Evolutionary conservation across 2,888 invertebrate genomes (phyloP), one percentile per base, ranked within the genome.

Genomic region (Agrochola circellaris): DNA sequence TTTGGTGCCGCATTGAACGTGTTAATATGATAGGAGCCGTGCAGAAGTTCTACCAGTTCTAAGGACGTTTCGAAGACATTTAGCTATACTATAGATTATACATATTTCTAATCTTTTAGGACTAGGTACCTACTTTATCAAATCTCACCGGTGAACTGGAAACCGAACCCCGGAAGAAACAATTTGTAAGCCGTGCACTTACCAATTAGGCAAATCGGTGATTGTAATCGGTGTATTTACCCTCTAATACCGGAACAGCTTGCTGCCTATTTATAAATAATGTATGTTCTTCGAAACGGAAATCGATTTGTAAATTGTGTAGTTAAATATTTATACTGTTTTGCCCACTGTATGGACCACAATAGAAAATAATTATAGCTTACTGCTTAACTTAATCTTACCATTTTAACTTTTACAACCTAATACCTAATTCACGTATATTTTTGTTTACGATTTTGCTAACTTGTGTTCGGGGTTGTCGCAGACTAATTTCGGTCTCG

Each of bases 301-400:
- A 86, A 83, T 82, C 83, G 86, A 82, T 83, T 86, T 75, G 83
- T 82, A 82, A 86, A 73, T 74, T 74, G 54, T 38, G 23, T 67
- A n/a, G n/a, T 82, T 85, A 73, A 77, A 73, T 85, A 85, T 82
- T 73, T 61, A 68, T 34, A 85, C 69, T 23, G 65, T 74, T 64
- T 71, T 45, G 61, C 26, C 45, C 20, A 62, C 58, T 60, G 17
- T 17, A 20, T 62, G 23, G 23, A 60, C 30, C 11, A 34, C 58
- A 30, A 6, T 61, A 56, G 9, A 51, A 51, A 65, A 65, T 75
- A 48, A 67, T 48, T 9, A 54, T 26, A 51, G 1, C 20, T 64
- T 60, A 30, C 11, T 73, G 26, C 13, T 1, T 51, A 51, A 17
- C 42, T 26, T 45, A 20, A 45, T 20, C 17, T 56, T 48, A 73